phyloP scores from a whole-genome alignment of 2,113 vertebrate genomes.

The Gavialis gangeticus region DNA sequence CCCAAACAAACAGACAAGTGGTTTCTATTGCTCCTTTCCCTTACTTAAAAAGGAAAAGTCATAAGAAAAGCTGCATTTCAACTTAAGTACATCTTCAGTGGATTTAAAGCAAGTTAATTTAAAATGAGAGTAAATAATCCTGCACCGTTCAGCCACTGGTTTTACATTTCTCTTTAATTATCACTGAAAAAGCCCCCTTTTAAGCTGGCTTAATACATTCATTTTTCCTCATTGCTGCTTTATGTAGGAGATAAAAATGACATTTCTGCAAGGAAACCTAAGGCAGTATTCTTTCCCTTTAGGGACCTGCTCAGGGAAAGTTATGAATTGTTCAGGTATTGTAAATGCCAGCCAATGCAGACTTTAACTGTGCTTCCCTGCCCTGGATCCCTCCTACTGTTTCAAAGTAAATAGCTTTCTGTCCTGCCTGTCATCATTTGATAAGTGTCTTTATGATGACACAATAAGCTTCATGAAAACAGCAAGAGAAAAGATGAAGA shows the following conservation, averaged over 20 bases:
- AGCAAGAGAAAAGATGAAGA: conserved; percentile 50
- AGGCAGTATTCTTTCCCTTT: conserved; percentile 63
- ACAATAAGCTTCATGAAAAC: conserved; percentile 17
- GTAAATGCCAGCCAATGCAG: conserved; percentile 48
- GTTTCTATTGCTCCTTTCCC: background rate
- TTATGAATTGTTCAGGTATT: conserved; percentile 59
- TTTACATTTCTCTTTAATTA: conserved; percentile 70
- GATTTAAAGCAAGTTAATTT: conserved; percentile 56
- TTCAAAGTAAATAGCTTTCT: conserved; percentile 69
- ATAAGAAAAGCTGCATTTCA: conserved; percentile 14
- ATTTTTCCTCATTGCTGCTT: conserved; percentile 38
- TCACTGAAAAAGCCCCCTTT: conserved; percentile 48
- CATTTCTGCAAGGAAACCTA: conserved; percentile 63
- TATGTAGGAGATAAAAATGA: conserved; percentile 59
- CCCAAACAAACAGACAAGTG: background rate
- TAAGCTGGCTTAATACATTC: background rate
- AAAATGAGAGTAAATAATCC: conserved; percentile 58
- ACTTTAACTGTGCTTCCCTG: conserved; percentile 42
- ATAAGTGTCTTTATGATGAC: conserved; percentile 64
- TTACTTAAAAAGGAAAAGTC: background rate
- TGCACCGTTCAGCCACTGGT: background rate
- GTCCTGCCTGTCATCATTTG: conserved; percentile 53
- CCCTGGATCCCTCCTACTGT: conserved; percentile 23
- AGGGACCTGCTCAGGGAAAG: conserved; percentile 61
- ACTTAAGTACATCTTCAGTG: background rate